Evolutionary conservation across 2,888 invertebrate species (phyloP), one percentile per base, ranked within the genome.

Genomic region (Archips crataeganus): DNA sequence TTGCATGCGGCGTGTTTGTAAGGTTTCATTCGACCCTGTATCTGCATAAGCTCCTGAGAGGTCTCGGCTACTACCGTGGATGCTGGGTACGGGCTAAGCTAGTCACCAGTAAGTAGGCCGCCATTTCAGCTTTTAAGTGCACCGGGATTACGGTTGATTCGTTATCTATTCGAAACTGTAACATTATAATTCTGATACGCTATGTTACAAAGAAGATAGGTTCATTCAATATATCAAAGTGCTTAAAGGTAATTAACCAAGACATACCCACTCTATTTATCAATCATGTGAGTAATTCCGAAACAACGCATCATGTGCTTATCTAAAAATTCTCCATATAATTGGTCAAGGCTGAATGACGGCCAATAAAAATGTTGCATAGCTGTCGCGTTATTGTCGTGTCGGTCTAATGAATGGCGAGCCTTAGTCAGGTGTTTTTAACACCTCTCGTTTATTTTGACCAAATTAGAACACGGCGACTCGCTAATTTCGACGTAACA

Each of bases 401-500:
- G 57, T 57, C 32, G 57, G 10, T 57, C 57, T 57, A 57, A 57
- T 32, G 32, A 57, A 57, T 10, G 57, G 32, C 32, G 11, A 57
- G 57, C 57, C 57, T 57, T 32, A 57, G 57, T 57, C 57, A 57
- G 57, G 57, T 57, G 32, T 57, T 57, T 54, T 57, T 57, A 57
- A 57, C 57, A 32, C 57, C 11, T 57, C 57, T 32, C 57, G 57
- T 57, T 57, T 57, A 57, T 57, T 57, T 57, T 57, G 32, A 57
- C 57, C 32, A 32, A 57, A 57, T 57, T 57, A 57, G 54, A 54
- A 23, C 54, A 32, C 10, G 32, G 15, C 51, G 32, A 57, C 11
- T 57, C 57, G 15, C 54, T 59, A 68, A 70, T 74, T 69, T 15
- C 60, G 42, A 42, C 63, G 49, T 59, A 34, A 61, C 15, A 34